Percentiles rank a stretch among this genome's conserved stretches.
Evolutionary conservation across 2,888 invertebrate species (phyloP).

Genomic region (Morpho helenor): DNA sequence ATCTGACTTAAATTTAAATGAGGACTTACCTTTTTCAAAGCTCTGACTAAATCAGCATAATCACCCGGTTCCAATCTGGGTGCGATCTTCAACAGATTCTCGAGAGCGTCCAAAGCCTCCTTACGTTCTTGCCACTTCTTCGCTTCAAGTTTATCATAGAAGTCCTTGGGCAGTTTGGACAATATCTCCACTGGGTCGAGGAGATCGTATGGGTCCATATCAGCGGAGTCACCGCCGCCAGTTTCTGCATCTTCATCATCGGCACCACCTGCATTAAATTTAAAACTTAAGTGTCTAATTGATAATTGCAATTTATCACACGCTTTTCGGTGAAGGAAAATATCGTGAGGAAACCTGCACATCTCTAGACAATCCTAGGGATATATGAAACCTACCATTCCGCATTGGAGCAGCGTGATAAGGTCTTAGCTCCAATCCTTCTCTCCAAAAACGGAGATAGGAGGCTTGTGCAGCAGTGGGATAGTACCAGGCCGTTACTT

Average conservation of each 20-base stretch:
- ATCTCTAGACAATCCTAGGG: no score
- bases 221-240: conserved; percentile 81
- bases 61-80: conserved; percentile 95
- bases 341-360: no score
- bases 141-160: conserved; percentile 95
- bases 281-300: no score
- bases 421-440: no score
- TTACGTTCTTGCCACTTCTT: conserved; percentile 99
- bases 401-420: no score
- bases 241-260: conserved; percentile 79
- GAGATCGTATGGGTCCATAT: conserved; percentile 94
- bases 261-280: conserved; percentile 44
- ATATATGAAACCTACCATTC: no score
- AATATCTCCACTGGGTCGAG: conserved; percentile 96
- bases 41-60: conserved; percentile 92
- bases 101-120: conserved; percentile 91
- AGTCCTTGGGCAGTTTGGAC: conserved; percentile 95
- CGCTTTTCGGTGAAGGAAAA: no score
- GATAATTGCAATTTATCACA: no score
- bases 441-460: no score
- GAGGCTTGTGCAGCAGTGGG: no score
- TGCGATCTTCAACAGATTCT: conserved; percentile 85
- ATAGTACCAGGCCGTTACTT: no score
- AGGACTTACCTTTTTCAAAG: conserved; percentile 87
- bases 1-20: no score